Percentiles rank a stretch among this genome's conserved stretches.
These are phyloP conservation scores for Galeopsomyia nigrocyanea DNA, from an alignment of 2,888 invertebrate genomes.

Conservation along the genomic window DNA sequence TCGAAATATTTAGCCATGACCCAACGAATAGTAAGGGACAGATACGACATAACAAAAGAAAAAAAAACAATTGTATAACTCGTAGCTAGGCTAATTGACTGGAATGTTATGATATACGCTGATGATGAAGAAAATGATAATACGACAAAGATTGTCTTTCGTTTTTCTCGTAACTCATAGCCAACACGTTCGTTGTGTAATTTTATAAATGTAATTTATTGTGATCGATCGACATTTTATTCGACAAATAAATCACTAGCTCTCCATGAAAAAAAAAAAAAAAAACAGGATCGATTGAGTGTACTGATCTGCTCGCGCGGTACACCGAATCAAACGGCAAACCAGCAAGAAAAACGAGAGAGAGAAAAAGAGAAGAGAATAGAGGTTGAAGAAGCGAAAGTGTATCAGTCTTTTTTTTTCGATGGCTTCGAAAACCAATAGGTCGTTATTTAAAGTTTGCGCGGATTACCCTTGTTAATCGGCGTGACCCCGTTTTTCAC, in stretches of 20 bases:
- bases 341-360: constrained; percentile 39
- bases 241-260: constrained; percentile 25
- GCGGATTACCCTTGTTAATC: constrained; percentile 46
- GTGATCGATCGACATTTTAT: constrained; percentile 42
- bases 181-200: constrained; percentile 46
- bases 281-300: constrained; percentile 26
- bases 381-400: constrained; percentile 36
- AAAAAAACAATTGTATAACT: constrained; percentile 51
- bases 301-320: constrained; percentile 42
- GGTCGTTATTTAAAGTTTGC: constrained; percentile 45
- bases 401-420: constrained; percentile 45
- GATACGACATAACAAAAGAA: constrained; percentile 34
- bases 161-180: constrained; percentile 43
- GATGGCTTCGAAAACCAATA: constrained; percentile 48
- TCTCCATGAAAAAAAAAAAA: constrained; percentile 24
- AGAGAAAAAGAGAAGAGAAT: constrained; percentile 24
- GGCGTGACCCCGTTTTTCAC: constrained; percentile 56
- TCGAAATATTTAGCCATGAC: constrained; percentile 46
- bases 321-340: constrained; percentile 21
- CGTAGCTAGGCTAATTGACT: constrained; percentile 57
- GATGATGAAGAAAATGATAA: background rate
- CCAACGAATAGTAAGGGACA: constrained; percentile 42
- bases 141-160: constrained; percentile 37
- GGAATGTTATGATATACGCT: constrained; percentile 49
- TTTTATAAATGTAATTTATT: constrained; percentile 49